Base-by-base conservation (phyloP, 1,140 invertebrate species). In the Camponotus vicinus region DNA sequence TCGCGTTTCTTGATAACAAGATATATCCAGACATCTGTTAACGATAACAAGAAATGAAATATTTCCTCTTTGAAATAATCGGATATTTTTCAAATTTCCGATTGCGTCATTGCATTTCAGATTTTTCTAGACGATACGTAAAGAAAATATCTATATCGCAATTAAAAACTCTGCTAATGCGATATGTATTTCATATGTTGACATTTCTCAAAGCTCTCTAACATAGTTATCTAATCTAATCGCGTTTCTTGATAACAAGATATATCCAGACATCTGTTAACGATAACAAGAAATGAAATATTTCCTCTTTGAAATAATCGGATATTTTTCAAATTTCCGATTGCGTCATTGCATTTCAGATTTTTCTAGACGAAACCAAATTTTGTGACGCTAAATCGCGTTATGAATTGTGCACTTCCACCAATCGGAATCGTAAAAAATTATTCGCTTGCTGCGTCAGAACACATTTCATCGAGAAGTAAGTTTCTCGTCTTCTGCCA, bases 41-140 rank as follows among this genome's bases (percentile, higher is more conserved):
- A 89, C 88, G 73, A 92, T 89, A 86, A 85, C 79, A 84, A 85
- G 49, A 79, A 69, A 75, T 66, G 40, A 90, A 90, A 3, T 57
- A 61, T 89, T 91, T 88, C 70, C 70, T 76, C 63, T 77, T 92
- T 88, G 77, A 89, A 27, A 21, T 80, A 75, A 87, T 82, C 73
- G 73, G 85, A 67, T 89, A 85, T 88, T 85, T 67, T 83, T 86
- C 52, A 21, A n/a, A 42, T 9, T 83, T 21, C 21, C 21, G 21
- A 21, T 21, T 21, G 21, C 21, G 0, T 21, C 21, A 21, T 21
- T 21, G 21, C 21, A 21, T 21, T 21, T 21, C 21, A 21, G 21
- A 21, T 21, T 21, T 21, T 21, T 21, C 21, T 21, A 21, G 21
- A 21, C 21, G 21, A 32, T 15, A 8, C 9, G 7, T 37, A 7